Evolutionary conservation across 2,888 invertebrate species (phyloP), one percentile per base, ranked within the genome.

Genomic region (Megaustenia siamemsis): DNA sequence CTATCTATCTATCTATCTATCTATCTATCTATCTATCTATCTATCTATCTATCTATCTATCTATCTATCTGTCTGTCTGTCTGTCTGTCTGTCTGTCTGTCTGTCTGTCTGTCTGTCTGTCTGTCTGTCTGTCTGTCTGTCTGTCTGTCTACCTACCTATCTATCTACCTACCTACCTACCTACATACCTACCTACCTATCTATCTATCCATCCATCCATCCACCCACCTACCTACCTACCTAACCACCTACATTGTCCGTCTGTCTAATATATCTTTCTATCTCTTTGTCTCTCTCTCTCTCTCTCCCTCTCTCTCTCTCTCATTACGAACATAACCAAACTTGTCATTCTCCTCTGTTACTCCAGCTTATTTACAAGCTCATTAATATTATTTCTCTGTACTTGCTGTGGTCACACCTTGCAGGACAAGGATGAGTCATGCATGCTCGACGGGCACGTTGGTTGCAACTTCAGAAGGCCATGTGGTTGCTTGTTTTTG

Each of bases 401-500:
- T 28, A n/a, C 60, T 60, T 4, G 24, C 56, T n/a, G 56, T 56
- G 69, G 40, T 21, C n/a, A 21, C 40, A 69, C 6, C 21, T 8
- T 71, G 43, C 21, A 73, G 49, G 43, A 32, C 73, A 83, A 49
- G 53, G 38, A 83, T 69, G 77, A 77, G 40, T 24, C 24, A 76
- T 86, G 68, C 63, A 18, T 40, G 6, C 35, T 0, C 28, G 63
- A 53, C 24, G 45, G 43, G 77, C 56, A 35, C 83, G 56, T 21
- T 69, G 83, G 53, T 53, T 66, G 40, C n/a, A 38, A 1, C 12
- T 76, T 38, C 40, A 53, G 38, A 75, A 76, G 3, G 38, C 49
- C 21, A n/a, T 68, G 35, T 83, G 83, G 83, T 43, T 83, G 32
- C 68, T 83, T 24, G 53, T 77, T 68, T 76, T 35, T 5, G 28